Evolutionary conservation across 2,888 invertebrate genomes (phyloP).

Genomic region (Seira musarum): DNA sequence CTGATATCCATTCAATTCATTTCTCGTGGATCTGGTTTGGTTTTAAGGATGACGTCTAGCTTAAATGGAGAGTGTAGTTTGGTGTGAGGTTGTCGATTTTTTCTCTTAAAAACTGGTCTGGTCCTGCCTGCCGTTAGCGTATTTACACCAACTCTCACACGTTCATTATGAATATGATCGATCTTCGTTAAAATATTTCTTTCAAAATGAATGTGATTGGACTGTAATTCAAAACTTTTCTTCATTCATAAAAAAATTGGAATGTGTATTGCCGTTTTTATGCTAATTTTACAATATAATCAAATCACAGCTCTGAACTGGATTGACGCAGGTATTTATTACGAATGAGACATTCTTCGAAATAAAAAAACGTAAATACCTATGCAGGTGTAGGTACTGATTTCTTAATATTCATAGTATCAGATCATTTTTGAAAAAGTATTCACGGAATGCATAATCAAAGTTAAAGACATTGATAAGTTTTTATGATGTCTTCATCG

Average conservation of each 20-base stretch:
- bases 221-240: too few species aligned
- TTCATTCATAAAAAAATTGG: neutral
- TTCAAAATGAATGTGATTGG: too few species aligned
- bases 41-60: constrained; percentile 34
- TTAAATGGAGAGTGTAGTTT: constrained; percentile 11
- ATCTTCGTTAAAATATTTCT: neutral
- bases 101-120: constrained; percentile 31
- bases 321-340: too few species aligned
- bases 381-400: too few species aligned
- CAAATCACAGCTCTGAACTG: too few species aligned
- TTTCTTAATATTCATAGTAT: too few species aligned
- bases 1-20: constrained; percentile 36
- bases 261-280: neutral
- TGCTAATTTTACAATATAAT: neutral
- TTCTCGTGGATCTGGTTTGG: constrained; percentile 43
- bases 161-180: neutral
- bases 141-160: constrained; percentile 25
- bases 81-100: constrained; percentile 1
- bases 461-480: too few species aligned
- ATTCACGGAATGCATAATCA: too few species aligned
- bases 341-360: too few species aligned
- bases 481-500: too few species aligned
- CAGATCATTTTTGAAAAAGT: too few species aligned
- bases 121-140: neutral
- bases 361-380: too few species aligned